Base-by-base conservation (phyloP, 2,888 invertebrate genomes). In the Notodonta dromedarius region DNA sequence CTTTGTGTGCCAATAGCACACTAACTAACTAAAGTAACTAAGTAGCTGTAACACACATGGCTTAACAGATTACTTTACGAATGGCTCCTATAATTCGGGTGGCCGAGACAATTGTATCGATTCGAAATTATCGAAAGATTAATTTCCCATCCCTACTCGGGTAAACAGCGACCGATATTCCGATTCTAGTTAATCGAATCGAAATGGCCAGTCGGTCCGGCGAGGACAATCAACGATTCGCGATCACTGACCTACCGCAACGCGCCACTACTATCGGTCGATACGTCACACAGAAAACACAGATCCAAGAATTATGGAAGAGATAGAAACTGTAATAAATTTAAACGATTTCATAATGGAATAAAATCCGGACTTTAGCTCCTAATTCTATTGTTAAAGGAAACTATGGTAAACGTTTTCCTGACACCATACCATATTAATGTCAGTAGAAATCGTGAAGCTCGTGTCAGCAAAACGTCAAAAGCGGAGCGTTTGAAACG, bases 171-270 rank as follows among this genome's bases (percentile, higher is more conserved):
- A 54, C 16, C 24, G 32, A 56, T 44, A 4, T 56, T 56, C 55
- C 14, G 24, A 44, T 12, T 44, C 12, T 24, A 54, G n/a, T 40
- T 44, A 44, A 24, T 56, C 24, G 44, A 44, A 56, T 24, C 24
- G 24, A 24, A 44, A 56, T 39, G 66, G 60, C 51, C 57, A 50
- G 66, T 60, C 58, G 56, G 70, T 58, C 68, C 64, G 66, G 67
- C 71, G 71, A 59, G 66, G 77, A 81, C 83, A 79, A 80, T 80
- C 81, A 77, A 79, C 76, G 76, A 74, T 83, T 87, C 77, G 88
- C 90, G 84, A 87, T 74, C 83, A 86, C 91, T 90, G 92, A 92
- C 92, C 92, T 91, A 85, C 87, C 87, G 68, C 88, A 91, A 85
- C 82, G 69, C 76, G 79, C 78, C 80, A 78, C 83, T 81, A 80